Evolutionary conservation across 35 echinoderm and acorn worm species (phyloP), one percentile per base, ranked within the genome.

Genomic region (Hemicentrotus pulcherrimus): DNA sequence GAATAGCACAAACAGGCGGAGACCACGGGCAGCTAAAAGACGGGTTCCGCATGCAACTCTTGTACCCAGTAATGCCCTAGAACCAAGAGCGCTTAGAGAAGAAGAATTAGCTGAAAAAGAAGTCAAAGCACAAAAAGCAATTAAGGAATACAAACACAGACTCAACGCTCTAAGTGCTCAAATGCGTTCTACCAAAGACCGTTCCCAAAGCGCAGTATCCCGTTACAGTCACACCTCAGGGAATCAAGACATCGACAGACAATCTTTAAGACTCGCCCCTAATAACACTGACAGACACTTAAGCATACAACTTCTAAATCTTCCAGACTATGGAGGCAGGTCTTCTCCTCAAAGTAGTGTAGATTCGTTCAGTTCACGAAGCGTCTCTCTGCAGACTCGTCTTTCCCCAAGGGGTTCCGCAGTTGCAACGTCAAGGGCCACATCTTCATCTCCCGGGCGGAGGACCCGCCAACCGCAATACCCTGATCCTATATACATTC

Each of bases 91-190:
- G 22, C 45, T 46, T 16, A 93, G 9, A 24, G 30, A 14, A 31
- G 48, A 93, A 31, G 46, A 93, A 24, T 4, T 93, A 13, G 48
- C 46, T 31, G 91, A 48, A 0, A 93, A 31, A 58, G 91, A 93
- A 32, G 46, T 16, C 46, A 90, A 90, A 13, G 45, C 45, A 18
- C 46, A 93, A 31, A 93, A 47, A 28, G 91, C 91, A 0, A 58
- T 93, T 31, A 93, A 46, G 5, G 91, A 93, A 47, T 93, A 93
- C 91, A 93, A 93, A n/a, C 91, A 93, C 48, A 93, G 91, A 58
- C 91, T 93, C 5, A 32, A 93, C 22, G 91, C 91, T 5, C 91
- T 93, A 18, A 93, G 91, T 58, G 16, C 91, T 22, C 91, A 93
- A 58, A 93, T 93, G 46, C 91, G 91, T 31, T 93, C 91, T 7